Evolutionary conservation across 1,140 invertebrate genomes (phyloP), one percentile per base, ranked within the genome.

Genomic region (Lycorma delicatula): DNA sequence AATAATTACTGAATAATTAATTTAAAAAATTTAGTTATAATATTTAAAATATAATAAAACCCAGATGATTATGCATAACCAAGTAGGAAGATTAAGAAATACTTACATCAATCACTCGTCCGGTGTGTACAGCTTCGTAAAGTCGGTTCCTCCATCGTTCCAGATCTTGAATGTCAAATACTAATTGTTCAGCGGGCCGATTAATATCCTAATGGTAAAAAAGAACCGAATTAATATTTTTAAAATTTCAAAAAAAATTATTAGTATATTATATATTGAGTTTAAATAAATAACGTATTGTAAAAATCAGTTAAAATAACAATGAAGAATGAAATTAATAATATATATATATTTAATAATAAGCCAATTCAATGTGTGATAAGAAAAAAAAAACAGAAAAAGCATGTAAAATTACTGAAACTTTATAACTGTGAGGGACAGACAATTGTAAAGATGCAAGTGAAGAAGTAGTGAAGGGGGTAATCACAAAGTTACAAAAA

Each of bases 141-240:
- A 91, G 83, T 22, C 87, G 76, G 63, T 87, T 83, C 1, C 83
- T 74, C 86, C 86, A 91, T 41, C 80, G 77, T 63, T 86, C 82
- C 62, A 92, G 36, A 63, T 87, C 79, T 1, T 79, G 72, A 5
- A 91, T 73, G 60, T 89, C 86, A 41, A 79, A 72, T 47, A 72
- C 72, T 28, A 88, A 75, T 65, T 82, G 76, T 66, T 89, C 86
- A 0, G 77, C 76, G 11, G 80, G 77, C 18, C 86, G 75, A 60
- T 82, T 80, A 1, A 89, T 64, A 65, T 89, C 83, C 6, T 75
- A 44, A 20, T 11, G 36, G 28, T 13, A 44, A 18, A 18, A 44
- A 44, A 44, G 7, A 44, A 34, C n/a, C 11, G 5, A 18, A 1
- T 20, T 13, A 44, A 18, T 1, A 20, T 6, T 20, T 18, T 3